Conservation (phyloP, 2,888 invertebrate genomes). For the Trissonchulus latispiculum region DNA sequence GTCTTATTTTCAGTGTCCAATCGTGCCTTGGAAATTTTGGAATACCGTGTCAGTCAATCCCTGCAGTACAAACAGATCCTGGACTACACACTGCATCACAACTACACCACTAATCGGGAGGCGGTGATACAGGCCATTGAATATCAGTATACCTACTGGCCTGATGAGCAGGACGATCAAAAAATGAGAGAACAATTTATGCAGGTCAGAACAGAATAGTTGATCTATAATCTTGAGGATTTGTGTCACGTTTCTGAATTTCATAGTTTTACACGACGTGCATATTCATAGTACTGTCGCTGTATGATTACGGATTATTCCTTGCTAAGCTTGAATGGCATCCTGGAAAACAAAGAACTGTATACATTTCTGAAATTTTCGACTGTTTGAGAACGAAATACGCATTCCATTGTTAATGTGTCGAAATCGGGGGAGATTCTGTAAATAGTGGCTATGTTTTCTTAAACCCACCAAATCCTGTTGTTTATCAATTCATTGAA, state of each 20-base stretch:
- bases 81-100: constrained; percentile 74
- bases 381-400: too few relatives aligned
- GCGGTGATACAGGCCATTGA: constrained; percentile 81
- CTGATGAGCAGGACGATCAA: constrained; percentile 57
- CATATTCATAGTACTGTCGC: too few relatives aligned
- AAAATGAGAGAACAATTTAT: constrained; percentile 37
- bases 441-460: too few relatives aligned
- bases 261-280: too few relatives aligned
- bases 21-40: constrained; percentile 59
- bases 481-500: constrained; percentile 19
- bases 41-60: constrained; percentile 60
- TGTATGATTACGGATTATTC: too few relatives aligned
- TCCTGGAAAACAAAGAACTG: too few relatives aligned
- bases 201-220: constrained; percentile 28
- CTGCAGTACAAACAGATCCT: constrained; percentile 73
- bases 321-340: background rate
- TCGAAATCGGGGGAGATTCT: too few relatives aligned
- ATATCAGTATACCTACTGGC: constrained; percentile 90
- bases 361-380: too few relatives aligned
- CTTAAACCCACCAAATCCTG: constrained; percentile 2
- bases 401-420: too few relatives aligned
- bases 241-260: too few relatives aligned
- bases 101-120: constrained; percentile 79
- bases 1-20: constrained; percentile 60
- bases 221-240: too few relatives aligned